Evolutionary conservation across 1,140 invertebrate species (phyloP).

Genomic region (Orussus abietinus): DNA sequence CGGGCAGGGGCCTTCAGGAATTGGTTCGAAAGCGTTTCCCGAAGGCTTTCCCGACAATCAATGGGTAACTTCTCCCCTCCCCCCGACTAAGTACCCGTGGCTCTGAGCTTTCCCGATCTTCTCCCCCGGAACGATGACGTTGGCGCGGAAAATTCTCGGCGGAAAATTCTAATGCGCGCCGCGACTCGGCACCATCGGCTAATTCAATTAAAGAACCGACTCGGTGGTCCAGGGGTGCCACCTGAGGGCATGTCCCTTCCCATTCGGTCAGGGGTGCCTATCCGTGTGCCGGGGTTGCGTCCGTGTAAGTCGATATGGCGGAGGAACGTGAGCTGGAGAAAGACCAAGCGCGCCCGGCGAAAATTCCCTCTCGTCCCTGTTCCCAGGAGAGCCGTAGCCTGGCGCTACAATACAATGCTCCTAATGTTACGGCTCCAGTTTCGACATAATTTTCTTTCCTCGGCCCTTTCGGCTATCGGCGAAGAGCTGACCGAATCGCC

Average conservation of each 20-base stretch:
- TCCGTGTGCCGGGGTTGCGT: slow-evolving; percentile 10
- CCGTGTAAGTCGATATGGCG: slow-evolving; percentile 20
- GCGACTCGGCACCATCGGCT: slow-evolving; percentile 33
- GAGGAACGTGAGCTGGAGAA: slow-evolving; percentile 34
- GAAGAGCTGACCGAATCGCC: too few relatives aligned
- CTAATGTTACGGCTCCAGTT: slow-evolving; percentile 53
- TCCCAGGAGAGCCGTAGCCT: slow-evolving; percentile 44
- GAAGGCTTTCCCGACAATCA: too few relatives aligned
- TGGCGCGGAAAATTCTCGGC: too few relatives aligned
- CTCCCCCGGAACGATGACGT: too few relatives aligned
- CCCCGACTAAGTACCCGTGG: too few relatives aligned
- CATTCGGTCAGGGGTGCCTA: slow-evolving; percentile 21
- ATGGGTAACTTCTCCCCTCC: too few relatives aligned
- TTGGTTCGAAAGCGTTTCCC: too few relatives aligned
- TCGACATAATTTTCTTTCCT: slow-evolving; percentile 48
- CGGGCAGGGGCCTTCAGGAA: too few relatives aligned
- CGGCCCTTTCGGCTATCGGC: slow-evolving; percentile 24
- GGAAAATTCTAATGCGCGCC: slow-evolving; percentile 43
- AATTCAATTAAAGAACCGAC: slow-evolving; percentile 51
- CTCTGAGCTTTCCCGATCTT: too few relatives aligned
- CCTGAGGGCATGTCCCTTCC: slow-evolving; percentile 46
- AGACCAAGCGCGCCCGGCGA: slow-evolving; percentile 20
- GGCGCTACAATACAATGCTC: slow-evolving; percentile 50
- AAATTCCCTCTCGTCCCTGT: slow-evolving; percentile 18
- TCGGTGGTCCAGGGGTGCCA: slow-evolving; percentile 34